Percentiles rank a stretch among this genome's conserved stretches.
These are phyloP conservation scores for Alviniconcha strummeri DNA, from an alignment of 2,888 invertebrate genomes.

Conservation along the genomic window DNA sequence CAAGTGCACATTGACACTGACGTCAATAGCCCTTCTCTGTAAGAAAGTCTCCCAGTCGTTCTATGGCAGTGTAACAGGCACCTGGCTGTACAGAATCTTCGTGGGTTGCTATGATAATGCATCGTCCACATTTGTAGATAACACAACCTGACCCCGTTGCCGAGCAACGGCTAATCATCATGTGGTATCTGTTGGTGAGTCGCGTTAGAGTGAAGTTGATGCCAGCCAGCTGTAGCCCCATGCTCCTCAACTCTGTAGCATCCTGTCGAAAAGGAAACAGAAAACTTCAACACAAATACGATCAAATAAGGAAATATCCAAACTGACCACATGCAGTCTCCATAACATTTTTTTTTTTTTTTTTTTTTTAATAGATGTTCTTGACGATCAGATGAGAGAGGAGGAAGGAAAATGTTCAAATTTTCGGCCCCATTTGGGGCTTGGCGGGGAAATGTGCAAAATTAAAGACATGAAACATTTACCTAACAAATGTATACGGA, in stretches of 20 bases:
- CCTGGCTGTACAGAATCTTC: slow-evolving; percentile 23
- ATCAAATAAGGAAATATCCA: no score
- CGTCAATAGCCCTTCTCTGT: slow-evolving; percentile 6
- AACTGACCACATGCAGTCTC: no score
- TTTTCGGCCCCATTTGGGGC: no score
- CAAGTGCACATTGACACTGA: neutral
- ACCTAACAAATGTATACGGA: no score
- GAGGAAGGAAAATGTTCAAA: no score
- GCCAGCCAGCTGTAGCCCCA: slow-evolving; percentile 10
- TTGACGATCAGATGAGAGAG: no score
- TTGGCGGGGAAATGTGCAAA: no score
- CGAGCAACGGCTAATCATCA: slow-evolving; percentile 28
- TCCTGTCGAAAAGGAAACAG: neutral
- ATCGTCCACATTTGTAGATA: slow-evolving; percentile 25
- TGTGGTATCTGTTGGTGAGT: slow-evolving; percentile 3
- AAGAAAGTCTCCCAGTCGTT: slow-evolving; percentile 26
- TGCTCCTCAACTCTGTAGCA: slow-evolving; percentile 5
- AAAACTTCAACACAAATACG: neutral
- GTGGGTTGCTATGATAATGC: slow-evolving; percentile 25
- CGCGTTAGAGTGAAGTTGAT: slow-evolving; percentile 17
- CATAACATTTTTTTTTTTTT: no score
- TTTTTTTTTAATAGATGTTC: no score
- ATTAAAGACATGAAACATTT: no score
- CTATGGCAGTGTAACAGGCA: slow-evolving; percentile 19
- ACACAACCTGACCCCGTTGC: slow-evolving; percentile 27